Percentiles rank a stretch among this genome's conserved stretches.
Conservation (phyloP, 2,888 invertebrate genomes). For the Torymus auratus region DNA sequence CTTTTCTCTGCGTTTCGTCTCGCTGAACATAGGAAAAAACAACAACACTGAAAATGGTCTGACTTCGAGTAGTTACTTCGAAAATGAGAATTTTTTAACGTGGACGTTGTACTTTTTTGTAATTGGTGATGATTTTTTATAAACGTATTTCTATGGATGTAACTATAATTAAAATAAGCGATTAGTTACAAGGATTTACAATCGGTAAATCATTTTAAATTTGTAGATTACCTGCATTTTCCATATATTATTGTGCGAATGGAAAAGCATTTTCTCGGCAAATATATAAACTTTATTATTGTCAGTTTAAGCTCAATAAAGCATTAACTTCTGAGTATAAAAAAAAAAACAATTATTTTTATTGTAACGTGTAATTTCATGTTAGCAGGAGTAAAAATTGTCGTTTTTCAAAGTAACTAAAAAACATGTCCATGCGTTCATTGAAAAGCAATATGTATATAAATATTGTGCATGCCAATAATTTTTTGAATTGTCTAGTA, state of each 20-base stretch:
- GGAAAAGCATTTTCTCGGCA: neutral
- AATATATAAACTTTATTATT: neutral
- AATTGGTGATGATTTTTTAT: conserved; percentile 20
- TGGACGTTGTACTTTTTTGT: conserved; percentile 25
- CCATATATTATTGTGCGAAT: neutral
- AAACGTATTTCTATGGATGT: conserved; percentile 15
- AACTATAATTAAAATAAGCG: conserved; percentile 4
- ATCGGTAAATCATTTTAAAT: neutral
- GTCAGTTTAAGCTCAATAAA: neutral
- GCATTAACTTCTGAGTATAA: neutral
- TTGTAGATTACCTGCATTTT: neutral
- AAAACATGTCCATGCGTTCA: neutral
- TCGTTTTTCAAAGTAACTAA: conserved; percentile 30
- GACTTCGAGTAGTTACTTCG: conserved; percentile 24
- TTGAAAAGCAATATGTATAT: conserved; percentile 39
- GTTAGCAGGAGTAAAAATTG: conserved; percentile 11
- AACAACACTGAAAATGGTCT: neutral
- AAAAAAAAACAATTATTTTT: neutral
- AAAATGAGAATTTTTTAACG: conserved; percentile 35
- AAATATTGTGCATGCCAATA: neutral
- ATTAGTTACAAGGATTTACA: neutral
- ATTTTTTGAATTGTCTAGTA: neutral
- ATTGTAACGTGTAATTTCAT: too few species aligned
- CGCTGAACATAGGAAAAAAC: conserved; percentile 4
- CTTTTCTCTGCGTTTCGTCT: conserved; percentile 33